These are phyloP conservation scores for Lophotis ruficrista DNA, from an alignment of 2,113 vertebrate species.

Conservation along the genomic window DNA sequence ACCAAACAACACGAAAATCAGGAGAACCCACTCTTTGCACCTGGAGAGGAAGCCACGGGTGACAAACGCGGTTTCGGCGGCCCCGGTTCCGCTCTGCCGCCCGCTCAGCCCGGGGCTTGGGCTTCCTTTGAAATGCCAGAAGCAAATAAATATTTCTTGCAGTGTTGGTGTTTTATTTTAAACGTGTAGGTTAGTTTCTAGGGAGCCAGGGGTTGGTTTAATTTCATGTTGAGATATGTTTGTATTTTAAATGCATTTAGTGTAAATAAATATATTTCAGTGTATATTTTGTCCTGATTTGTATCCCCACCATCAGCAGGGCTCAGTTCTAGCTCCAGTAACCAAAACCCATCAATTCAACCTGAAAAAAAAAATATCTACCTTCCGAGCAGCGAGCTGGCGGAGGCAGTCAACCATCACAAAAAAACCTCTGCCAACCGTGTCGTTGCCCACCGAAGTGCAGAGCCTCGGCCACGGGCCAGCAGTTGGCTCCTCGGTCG, in stretches of 20 bases:
- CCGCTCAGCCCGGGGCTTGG: neutral
- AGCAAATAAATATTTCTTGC: neutral
- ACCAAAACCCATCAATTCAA: neutral
- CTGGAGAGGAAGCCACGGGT: neutral
- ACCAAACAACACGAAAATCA: neutral
- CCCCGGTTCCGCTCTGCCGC: neutral
- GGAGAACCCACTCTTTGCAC: neutral
- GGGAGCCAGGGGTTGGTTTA: neutral
- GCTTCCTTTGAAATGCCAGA: neutral
- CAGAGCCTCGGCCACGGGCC: too few species aligned
- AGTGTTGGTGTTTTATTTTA: neutral
- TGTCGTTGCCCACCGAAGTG: too few species aligned
- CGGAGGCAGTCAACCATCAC: too few species aligned
- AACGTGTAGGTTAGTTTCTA: neutral
- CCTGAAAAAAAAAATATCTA: neutral
- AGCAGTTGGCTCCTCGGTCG: too few species aligned
- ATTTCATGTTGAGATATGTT: neutral
- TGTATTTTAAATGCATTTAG: neutral
- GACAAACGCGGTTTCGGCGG: neutral
- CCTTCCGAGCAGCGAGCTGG: too few species aligned
- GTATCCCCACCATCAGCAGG: neutral
- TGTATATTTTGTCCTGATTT: neutral
- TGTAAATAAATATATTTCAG: neutral
- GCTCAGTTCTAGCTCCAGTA: neutral
- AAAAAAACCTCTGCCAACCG: too few species aligned